These are phyloP conservation scores for Drosophila paracracens DNA, from an alignment of 2,888 invertebrate genomes.

Conservation along the genomic window DNA sequence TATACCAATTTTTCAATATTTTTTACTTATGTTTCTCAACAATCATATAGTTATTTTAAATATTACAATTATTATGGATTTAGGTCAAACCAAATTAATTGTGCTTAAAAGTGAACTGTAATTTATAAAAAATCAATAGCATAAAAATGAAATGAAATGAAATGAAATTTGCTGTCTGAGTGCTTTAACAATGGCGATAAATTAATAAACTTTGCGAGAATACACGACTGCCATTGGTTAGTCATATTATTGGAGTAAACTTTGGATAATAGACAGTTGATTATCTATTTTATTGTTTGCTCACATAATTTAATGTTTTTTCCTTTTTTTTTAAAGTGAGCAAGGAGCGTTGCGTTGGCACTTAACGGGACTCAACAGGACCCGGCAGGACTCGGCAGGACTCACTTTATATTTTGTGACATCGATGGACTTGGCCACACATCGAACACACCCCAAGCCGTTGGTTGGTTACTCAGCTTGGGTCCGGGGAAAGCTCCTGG, in stretches of 20 bases:
- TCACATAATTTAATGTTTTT: slow-evolving; percentile 73
- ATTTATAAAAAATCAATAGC: background rate
- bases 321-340: slow-evolving; percentile 9
- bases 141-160: background rate
- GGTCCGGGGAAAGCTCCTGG: slow-evolving; percentile 12
- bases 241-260: slow-evolving; percentile 28
- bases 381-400: slow-evolving; percentile 6
- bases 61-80: background rate
- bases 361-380: slow-evolving; percentile 4
- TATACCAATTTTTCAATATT: background rate
- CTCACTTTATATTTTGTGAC: slow-evolving; percentile 47
- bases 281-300: slow-evolving; percentile 70
- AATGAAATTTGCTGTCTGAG: slow-evolving; percentile 7
- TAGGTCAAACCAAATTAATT: background rate
- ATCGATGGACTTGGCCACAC: slow-evolving; percentile 46
- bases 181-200: slow-evolving; percentile 38
- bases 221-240: slow-evolving; percentile 7
- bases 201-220: slow-evolving; percentile 28
- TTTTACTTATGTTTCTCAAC: background rate
- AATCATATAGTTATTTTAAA: background rate
- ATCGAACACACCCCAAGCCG: slow-evolving; percentile 37
- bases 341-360: slow-evolving; percentile 8
- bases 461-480: slow-evolving; percentile 44
- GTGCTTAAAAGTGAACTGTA: background rate
- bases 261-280: slow-evolving; percentile 9